These are phyloP conservation scores for Gastrophryne carolinensis DNA, from an alignment of 2,797 vertebrate genomes.

Conservation along the genomic window DNA sequence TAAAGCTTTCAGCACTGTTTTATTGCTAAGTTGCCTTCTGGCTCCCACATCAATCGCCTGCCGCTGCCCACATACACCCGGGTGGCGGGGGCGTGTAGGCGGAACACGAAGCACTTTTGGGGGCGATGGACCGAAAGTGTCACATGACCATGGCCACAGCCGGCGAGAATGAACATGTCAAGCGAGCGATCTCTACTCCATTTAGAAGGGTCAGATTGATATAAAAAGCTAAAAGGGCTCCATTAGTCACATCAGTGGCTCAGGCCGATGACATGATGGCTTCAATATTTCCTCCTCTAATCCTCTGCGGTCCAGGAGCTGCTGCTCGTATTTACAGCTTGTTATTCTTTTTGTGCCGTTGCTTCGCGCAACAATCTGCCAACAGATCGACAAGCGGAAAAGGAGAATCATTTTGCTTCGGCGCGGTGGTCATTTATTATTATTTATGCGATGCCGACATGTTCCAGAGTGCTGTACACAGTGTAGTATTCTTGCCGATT, in stretches of 20 bases:
- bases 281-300: not conserved
- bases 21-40: conserved; percentile 25
- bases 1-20: conserved; percentile 35
- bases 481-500: too few relatives aligned
- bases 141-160: conserved; percentile 20
- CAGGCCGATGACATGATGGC: not conserved
- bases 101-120: too few relatives aligned
- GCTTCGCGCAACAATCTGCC: not conserved
- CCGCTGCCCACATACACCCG: conserved; percentile 6
- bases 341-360: not conserved
- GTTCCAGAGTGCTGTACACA: too few relatives aligned
- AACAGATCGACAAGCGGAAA: not conserved
- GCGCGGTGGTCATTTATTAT: too few relatives aligned
- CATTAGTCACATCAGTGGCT: conserved; percentile 23
- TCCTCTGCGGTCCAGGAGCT: not conserved
- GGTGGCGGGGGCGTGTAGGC: not conserved
- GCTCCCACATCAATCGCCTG: conserved; percentile 26
- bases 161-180: conserved; percentile 11
- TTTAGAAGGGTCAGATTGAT: conserved; percentile 32
- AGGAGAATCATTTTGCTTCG: too few relatives aligned
- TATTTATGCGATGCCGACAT: too few relatives aligned
- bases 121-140: conserved; percentile 26
- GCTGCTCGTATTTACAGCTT: not conserved
- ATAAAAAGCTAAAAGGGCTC: conserved; percentile 27
- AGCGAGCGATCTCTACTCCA: conserved; percentile 25